A percentile compares a stretch with the other conserved stretches of the same genome.
Evolutionary conservation across 1,140 invertebrate genomes (phyloP).

Genomic region (Hesperophylax magnus): DNA sequence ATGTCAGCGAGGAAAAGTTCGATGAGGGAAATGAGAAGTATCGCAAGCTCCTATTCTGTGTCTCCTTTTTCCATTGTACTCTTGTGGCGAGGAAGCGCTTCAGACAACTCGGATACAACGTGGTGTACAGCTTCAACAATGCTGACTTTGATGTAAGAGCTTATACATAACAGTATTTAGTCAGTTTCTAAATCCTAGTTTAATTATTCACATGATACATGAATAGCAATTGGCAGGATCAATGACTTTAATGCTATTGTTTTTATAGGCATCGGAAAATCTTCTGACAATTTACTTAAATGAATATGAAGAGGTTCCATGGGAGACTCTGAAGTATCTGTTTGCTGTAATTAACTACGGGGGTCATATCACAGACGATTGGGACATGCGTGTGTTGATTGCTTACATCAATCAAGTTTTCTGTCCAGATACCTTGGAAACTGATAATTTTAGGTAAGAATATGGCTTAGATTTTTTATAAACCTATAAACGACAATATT

Average conservation of each 20-base stretch:
- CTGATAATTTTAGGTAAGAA: slow-evolving; percentile 77
- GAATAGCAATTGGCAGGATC: no score
- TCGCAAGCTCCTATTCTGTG: slow-evolving; percentile 86
- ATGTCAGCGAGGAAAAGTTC: slow-evolving; percentile 86
- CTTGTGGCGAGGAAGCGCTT: slow-evolving; percentile 91
- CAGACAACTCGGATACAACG: slow-evolving; percentile 92
- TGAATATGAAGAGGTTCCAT: slow-evolving; percentile 88
- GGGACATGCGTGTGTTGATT: slow-evolving; percentile 86
- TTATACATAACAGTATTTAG: neutral
- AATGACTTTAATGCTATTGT: neutral
- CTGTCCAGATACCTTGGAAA: slow-evolving; percentile 77
- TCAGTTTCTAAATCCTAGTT: neutral
- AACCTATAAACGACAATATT: no score
- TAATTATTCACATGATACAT: no score
- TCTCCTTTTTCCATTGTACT: slow-evolving; percentile 93
- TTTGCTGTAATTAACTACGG: slow-evolving; percentile 96
- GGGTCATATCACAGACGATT: slow-evolving; percentile 95
- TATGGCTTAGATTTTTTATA: neutral
- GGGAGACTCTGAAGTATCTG: slow-evolving; percentile 91
- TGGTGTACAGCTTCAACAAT: slow-evolving; percentile 90
- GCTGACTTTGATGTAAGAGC: slow-evolving; percentile 86
- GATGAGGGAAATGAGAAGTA: slow-evolving; percentile 87
- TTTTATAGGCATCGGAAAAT: slow-evolving; percentile 82
- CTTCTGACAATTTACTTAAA: slow-evolving; percentile 85
- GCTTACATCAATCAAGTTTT: slow-evolving; percentile 89